Evolutionary conservation across 2,888 invertebrate species (phyloP).

Genomic region (Phengaris alcon): DNA sequence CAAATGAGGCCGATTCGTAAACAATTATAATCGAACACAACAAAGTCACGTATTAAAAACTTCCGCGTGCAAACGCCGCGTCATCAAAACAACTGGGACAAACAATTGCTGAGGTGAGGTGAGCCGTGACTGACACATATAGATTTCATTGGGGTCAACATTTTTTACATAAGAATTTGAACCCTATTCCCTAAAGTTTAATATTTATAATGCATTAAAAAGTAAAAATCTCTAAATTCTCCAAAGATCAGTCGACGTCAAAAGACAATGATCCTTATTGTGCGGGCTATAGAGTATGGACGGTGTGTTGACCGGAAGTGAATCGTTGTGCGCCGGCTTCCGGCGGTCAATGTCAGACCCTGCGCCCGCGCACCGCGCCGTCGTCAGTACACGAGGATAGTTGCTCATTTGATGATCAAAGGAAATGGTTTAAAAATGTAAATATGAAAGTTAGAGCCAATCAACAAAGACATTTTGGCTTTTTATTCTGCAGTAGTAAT

Average conservation of each 20-base stretch:
- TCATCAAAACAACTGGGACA: not conserved
- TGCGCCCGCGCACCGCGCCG: not conserved
- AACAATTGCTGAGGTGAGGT: conserved; percentile 5
- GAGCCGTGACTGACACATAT: conserved; percentile 25
- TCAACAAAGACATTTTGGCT: no score
- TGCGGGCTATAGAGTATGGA: not conserved
- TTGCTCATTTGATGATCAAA: no score
- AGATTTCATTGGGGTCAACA: conserved; percentile 23
- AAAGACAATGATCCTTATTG: not conserved
- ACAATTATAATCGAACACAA: not conserved
- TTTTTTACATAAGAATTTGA: not conserved
- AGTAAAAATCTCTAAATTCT: not conserved
- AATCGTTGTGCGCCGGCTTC: conserved; percentile 63
- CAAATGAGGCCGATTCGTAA: not conserved
- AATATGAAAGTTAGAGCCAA: no score
- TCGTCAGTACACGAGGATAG: not conserved
- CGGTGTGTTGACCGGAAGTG: conserved; percentile 51
- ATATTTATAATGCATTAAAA: not conserved
- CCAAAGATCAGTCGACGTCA: not conserved
- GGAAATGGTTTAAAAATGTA: no score
- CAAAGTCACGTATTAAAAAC: not conserved
- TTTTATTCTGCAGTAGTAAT: no score
- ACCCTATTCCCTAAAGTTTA: conserved; percentile 2
- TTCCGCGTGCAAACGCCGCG: conserved; percentile 2
- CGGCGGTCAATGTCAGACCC: conserved; percentile 59